Base-by-base conservation (phyloP, 2,113 vertebrate species). In the Labeo catla region DNA sequence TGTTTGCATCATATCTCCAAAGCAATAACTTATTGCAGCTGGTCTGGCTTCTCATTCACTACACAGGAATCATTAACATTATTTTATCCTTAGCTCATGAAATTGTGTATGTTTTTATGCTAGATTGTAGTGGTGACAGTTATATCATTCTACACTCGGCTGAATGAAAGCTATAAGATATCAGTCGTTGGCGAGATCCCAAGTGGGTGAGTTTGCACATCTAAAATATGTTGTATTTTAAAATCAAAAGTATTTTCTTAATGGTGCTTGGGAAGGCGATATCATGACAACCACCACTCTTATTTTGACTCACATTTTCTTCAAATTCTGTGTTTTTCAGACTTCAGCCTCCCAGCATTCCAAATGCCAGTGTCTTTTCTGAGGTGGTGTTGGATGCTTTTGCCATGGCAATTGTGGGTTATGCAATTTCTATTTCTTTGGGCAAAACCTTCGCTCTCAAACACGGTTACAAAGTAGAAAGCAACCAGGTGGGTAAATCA, bases 381-480 rank as follows among this genome's bases (percentile, higher is more conserved):
- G 90, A 93, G 6, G 95, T 99, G 4, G 89, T 93, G 0, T 96
- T 96, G 47, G 97, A 98, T 1, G 97, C 98, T 57, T 98, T 99
- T 39, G 95, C 98, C 81, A 92, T 99, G 4, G 97, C 98, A 0
- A 94, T 99, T 65, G 98, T 99, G 36, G 97, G 97, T 74, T 99
- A 98, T 0, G 98, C 97, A 90, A 96, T 99, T 81, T 96, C 96
- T 88, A 96, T 99, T 91, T 99, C 98, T 0, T 93, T 99, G 23
- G 98, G 97, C 72, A 99, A 99, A 95, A 99, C 97, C 83, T 99
- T 99, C 91, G 97, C 96, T 59, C 91, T 98, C 81, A 98, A 97
- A 91, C 96, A 99, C 0, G 97, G 97, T 86, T 99, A 99, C 94
- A 97, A 96, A 76, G 96, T 99, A 89, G 96, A 99, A 89, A 98